Evolutionary conservation across 2,113 vertebrate species (phyloP).

Genomic region (Plecotus auritus): DNA sequence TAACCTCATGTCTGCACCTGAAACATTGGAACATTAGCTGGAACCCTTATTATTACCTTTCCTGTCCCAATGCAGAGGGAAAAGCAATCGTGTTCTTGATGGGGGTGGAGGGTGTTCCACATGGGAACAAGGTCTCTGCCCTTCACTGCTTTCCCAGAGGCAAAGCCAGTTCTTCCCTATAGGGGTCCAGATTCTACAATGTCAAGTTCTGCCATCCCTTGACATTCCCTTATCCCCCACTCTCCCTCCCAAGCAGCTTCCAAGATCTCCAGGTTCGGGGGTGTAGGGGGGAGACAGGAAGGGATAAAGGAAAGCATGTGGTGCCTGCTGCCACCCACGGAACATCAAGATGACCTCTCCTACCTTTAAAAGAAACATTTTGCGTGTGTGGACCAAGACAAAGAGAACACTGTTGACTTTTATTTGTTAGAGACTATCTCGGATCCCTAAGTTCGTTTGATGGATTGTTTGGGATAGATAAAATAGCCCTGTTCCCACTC

Average conservation of each 20-base stretch:
- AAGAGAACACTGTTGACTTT: conserved; percentile 66
- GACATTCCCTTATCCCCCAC: background rate
- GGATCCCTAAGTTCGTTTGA: conserved; percentile 55
- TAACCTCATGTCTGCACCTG: background rate
- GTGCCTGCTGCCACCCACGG: conserved; percentile 45
- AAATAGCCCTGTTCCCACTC: conserved; percentile 73
- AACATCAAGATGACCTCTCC: conserved; percentile 73
- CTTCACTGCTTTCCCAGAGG: background rate
- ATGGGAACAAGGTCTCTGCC: background rate
- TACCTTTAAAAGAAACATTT: conserved; percentile 73
- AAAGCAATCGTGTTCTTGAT: background rate
- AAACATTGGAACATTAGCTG: background rate
- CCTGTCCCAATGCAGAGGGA: background rate
- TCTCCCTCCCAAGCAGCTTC: background rate
- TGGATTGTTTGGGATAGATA: conserved; percentile 76
- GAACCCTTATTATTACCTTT: background rate
- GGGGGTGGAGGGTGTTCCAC: background rate
- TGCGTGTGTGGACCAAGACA: conserved; percentile 58
- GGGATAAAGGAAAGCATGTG: background rate
- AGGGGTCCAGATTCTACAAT: background rate
- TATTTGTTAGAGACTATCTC: conserved; percentile 57
- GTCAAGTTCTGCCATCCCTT: background rate
- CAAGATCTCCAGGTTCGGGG: background rate
- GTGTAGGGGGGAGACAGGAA: background rate
- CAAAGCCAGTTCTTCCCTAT: background rate